phyloP scores from a whole-genome alignment of 2,888 invertebrate species.

The Tenthredo amoena region DNA sequence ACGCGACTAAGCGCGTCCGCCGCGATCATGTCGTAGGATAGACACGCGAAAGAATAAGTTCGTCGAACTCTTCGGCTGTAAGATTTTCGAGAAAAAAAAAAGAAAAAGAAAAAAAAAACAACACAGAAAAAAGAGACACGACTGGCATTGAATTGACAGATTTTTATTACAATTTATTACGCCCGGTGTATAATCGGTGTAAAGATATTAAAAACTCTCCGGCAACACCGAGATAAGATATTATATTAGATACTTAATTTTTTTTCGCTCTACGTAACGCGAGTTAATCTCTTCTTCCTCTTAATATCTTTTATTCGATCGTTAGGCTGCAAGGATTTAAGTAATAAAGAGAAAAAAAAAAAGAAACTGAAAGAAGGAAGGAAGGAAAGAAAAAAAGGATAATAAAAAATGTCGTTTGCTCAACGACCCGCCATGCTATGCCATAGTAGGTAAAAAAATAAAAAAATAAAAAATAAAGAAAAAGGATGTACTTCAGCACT shows the following conservation, averaged over 20 bases:
- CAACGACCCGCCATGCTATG: neutral
- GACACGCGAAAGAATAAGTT: conserved; percentile 31
- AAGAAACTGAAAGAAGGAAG: neutral
- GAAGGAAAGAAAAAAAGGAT: neutral
- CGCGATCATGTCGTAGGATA: conserved; percentile 22
- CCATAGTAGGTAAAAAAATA: neutral
- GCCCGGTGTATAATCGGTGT: neutral
- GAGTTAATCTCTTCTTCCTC: neutral
- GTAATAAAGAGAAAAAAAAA: neutral
- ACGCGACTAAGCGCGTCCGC: conserved; percentile 33
- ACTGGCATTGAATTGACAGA: neutral
- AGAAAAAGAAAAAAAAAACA: neutral
- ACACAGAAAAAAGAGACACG: neutral
- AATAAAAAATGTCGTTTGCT: conserved; percentile 4
- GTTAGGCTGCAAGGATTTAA: conserved; percentile 8
- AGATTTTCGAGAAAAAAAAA: neutral
- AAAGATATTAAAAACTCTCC: neutral
- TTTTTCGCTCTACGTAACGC: neutral
- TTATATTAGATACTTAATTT: neutral
- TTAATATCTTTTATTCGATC: neutral
- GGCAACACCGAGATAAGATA: neutral
- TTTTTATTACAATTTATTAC: conserved; percentile 2
- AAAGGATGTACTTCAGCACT: conserved; percentile 20
- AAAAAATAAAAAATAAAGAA: neutral
- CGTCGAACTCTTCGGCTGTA: conserved; percentile 13